phyloP scores from a whole-genome alignment of 2,888 invertebrate species.

The Oscheius sp. region DNA sequence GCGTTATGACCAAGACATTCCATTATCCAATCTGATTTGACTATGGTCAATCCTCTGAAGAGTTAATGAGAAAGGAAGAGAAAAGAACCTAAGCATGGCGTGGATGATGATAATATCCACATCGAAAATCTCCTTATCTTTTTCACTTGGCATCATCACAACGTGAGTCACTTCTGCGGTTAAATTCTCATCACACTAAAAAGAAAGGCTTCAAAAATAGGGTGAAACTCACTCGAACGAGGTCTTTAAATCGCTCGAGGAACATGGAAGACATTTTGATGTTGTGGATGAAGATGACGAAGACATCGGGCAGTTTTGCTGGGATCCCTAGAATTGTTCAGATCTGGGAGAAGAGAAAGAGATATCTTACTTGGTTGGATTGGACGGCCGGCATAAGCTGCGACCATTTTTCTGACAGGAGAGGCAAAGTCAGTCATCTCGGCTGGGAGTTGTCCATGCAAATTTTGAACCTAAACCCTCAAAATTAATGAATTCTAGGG shows the following conservation, averaged over 20 bases:
- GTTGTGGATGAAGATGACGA: conserved; percentile 32
- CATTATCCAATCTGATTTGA: background rate
- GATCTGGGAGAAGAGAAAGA: background rate
- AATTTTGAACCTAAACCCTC: conserved; percentile 20
- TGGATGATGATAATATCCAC: background rate
- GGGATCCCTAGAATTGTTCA: conserved; percentile 37
- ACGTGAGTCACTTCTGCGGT: conserved; percentile 1
- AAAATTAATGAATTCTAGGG: background rate
- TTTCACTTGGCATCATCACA: background rate
- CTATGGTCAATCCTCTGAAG: conserved; percentile 8
- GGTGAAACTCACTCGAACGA: conserved; percentile 15
- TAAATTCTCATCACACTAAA: background rate
- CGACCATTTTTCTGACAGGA: conserved; percentile 18
- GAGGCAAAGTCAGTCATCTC: conserved; percentile 17
- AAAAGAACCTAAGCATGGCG: background rate
- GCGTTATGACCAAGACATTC: background rate
- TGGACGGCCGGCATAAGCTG: conserved; percentile 12
- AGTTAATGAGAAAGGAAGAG: background rate
- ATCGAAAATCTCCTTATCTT: background rate
- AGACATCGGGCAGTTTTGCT: conserved; percentile 34
- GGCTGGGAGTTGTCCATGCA: background rate
- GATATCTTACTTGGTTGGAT: conserved; percentile 15
- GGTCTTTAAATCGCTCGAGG: background rate
- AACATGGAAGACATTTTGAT: background rate
- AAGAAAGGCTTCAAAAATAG: background rate